Conservation (phyloP, 2,797 vertebrate genomes). For the Pterois miles region DNA sequence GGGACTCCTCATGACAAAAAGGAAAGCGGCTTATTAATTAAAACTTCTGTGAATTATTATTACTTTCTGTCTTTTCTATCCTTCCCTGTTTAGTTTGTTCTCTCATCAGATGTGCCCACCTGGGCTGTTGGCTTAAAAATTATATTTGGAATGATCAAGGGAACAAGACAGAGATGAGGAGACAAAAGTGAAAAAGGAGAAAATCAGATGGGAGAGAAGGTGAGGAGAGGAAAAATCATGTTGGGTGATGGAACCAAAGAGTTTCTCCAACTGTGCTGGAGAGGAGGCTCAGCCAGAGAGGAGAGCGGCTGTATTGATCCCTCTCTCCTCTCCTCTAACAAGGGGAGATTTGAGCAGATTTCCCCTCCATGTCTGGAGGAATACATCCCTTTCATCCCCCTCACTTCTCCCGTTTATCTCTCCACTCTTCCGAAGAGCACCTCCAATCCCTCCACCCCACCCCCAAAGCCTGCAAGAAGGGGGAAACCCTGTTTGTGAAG, state of each 20-base stretch:
- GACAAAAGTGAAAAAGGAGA: background rate
- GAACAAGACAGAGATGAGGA: background rate
- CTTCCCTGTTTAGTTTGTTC: background rate
- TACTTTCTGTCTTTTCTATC: constrained; percentile 14
- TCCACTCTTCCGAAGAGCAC: constrained; percentile 66
- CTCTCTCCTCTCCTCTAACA: constrained; percentile 73
- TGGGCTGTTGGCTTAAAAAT: constrained; percentile 11
- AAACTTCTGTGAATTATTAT: constrained; percentile 61
- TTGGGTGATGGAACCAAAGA: background rate
- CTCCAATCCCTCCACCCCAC: constrained; percentile 68
- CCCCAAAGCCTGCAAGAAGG: constrained; percentile 64
- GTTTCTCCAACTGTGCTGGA: constrained; percentile 34
- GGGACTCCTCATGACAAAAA: constrained; percentile 42
- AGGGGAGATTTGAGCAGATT: constrained; percentile 81
- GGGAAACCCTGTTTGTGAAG: constrained; percentile 69
- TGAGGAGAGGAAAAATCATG: constrained; percentile 7
- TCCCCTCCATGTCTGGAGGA: constrained; percentile 69
- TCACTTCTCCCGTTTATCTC: constrained; percentile 76
- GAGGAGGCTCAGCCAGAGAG: constrained; percentile 56
- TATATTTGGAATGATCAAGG: constrained; percentile 26
- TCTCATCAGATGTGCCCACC: background rate
- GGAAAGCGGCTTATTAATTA: constrained; percentile 59
- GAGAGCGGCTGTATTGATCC: constrained; percentile 62
- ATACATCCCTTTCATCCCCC: constrained; percentile 76
- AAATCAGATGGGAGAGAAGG: background rate